A percentile compares a stretch with the other conserved stretches of the same genome.
These are phyloP conservation scores for Tetramorium bicarinatum DNA, from an alignment of 2,888 invertebrate genomes.

Conservation along the genomic window DNA sequence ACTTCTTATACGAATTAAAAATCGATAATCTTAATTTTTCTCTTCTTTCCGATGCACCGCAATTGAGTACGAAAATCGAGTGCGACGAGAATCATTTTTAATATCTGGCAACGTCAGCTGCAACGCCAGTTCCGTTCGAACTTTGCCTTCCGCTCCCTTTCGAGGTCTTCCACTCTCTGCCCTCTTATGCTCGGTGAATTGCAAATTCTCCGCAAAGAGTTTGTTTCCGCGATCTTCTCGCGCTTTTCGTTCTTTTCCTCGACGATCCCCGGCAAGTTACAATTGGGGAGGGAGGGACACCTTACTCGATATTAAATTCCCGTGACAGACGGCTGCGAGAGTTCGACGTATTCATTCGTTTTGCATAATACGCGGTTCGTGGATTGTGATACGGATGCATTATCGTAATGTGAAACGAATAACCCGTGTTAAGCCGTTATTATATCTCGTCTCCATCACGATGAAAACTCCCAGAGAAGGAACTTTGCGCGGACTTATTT, in stretches of 20 bases:
- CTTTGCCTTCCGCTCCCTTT: slow-evolving; percentile 47
- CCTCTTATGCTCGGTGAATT: slow-evolving; percentile 49
- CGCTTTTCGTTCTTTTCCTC: slow-evolving; percentile 14
- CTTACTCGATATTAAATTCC: slow-evolving; percentile 65
- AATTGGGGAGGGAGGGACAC: slow-evolving; percentile 19
- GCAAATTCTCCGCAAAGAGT: slow-evolving; percentile 59
- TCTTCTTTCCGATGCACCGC: slow-evolving; percentile 27
- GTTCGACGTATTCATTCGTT: slow-evolving; percentile 44
- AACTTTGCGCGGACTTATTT: background rate
- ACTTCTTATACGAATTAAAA: background rate
- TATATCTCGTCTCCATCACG: background rate
- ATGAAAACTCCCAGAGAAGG: background rate
- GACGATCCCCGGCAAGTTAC: slow-evolving; percentile 17
- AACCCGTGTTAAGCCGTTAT: background rate
- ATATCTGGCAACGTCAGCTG: slow-evolving; percentile 73
- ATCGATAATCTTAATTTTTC: background rate
- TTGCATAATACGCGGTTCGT: slow-evolving; percentile 29
- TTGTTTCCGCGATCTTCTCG: slow-evolving; percentile 57
- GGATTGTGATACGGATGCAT: background rate
- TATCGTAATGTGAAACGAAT: background rate
- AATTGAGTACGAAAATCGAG: slow-evolving; percentile 62
- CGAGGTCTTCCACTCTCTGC: background rate
- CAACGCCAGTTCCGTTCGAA: slow-evolving; percentile 49
- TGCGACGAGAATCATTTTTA: slow-evolving; percentile 63
- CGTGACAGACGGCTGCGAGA: slow-evolving; percentile 32